These are phyloP conservation scores for Dinoponera quadriceps DNA, from an alignment of 1,140 invertebrate species.

Conservation along the genomic window DNA sequence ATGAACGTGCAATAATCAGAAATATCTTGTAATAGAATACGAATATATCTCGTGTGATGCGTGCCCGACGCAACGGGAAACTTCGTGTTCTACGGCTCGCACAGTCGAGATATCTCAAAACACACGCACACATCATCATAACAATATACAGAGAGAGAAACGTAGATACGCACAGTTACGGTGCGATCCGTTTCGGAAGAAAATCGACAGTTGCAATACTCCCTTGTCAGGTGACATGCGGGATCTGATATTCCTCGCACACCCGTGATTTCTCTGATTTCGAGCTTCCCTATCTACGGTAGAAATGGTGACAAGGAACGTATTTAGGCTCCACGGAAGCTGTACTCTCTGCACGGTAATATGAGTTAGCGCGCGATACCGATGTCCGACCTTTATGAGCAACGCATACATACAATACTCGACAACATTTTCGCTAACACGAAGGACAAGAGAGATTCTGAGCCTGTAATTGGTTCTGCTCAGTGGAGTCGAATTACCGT, in stretches of 20 bases:
- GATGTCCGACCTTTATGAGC: neutral
- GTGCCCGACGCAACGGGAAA: neutral
- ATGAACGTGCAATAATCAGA: conserved; percentile 63
- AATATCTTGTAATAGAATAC: conserved; percentile 20
- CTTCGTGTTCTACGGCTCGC: conserved; percentile 10
- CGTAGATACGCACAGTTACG: conserved; percentile 2
- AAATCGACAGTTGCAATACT: conserved; percentile 52
- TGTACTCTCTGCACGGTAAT: conserved; percentile 61
- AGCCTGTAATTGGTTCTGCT: conserved; percentile 12
- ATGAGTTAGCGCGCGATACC: neutral
- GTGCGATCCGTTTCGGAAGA: conserved; percentile 16
- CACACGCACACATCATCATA: conserved; percentile 20
- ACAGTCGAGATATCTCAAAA: conserved; percentile 14
- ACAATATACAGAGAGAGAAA: conserved; percentile 26
- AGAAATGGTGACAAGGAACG: neutral
- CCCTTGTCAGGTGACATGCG: conserved; percentile 53
- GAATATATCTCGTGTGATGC: conserved; percentile 15
- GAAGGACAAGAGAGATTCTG: conserved; percentile 14
- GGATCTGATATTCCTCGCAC: conserved; percentile 15
- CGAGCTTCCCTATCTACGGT: neutral
- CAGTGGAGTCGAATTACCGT: conserved; percentile 62
- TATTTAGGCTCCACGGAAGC: conserved; percentile 57
- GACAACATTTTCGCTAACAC: neutral
- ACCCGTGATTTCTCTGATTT: conserved; percentile 26
- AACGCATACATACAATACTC: neutral